Evolutionary conservation across 2,113 vertebrate genomes (phyloP), one percentile per base, ranked within the genome.

Genomic region (Lepus europaeus): DNA sequence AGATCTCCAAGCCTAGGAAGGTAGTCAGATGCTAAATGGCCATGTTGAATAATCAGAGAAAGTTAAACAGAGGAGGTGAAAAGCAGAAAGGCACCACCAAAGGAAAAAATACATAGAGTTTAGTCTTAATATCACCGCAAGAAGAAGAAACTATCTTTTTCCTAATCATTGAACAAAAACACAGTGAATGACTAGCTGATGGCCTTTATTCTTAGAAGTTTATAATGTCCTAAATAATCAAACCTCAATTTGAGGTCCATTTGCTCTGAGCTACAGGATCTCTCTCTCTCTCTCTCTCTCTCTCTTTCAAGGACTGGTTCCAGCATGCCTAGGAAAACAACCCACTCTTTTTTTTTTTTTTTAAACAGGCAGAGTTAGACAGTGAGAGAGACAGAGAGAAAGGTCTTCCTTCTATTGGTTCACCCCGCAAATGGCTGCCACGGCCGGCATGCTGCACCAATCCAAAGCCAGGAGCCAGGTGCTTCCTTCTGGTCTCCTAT

Each of bases 1-100:
- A 81, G 59, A 33, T 10, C 86, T 49, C 61, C 33, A 51, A 85
- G 61, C 29, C 61, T 68, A 23, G 20, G 2, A 70, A 51, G 39
- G 45, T 9, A 69, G 33, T 53, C 5, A 59, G 33, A 64, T 59
- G 36, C 49, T 69, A 74, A 82, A 29, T 79, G 39, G 12, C 23
- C 36, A 68, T 78, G 72, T 86, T 91, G 68, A 88, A 86, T 29
- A 73, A 68, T 70, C 45, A 72, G 59, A 72, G 80, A 69, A 64
- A 13, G 17, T 73, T 92, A 83, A 79, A 83, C n/a, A 31, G 3
- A 68, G 45, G 22, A 56, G 9, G 4, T 20, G 12, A 89, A 78
- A 70, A 70, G 22, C n/a, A 70, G 56, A 17, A 91, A 87, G 64
- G 23, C 20, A 23, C 13, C 39, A 69, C 27, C 36, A 39, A 86